Evolutionary conservation across 1,140 invertebrate genomes (phyloP).

Genomic region (Myzus persicae): DNA sequence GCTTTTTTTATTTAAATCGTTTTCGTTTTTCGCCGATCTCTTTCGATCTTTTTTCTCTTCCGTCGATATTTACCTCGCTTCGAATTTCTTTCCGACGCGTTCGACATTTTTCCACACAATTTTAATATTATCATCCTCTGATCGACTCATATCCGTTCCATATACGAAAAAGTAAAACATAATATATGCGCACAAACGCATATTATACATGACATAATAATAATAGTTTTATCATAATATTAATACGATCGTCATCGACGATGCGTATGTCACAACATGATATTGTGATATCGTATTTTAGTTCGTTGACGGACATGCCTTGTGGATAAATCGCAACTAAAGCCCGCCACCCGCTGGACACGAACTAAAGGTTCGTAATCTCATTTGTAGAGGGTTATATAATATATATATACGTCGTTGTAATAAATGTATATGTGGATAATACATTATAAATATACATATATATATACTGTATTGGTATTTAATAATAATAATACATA

Average conservation of each 20-base stretch:
- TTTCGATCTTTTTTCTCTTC: background rate
- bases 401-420: background rate
- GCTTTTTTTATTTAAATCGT: background rate
- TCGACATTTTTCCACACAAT: background rate
- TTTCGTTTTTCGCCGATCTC: background rate
- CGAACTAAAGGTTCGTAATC: slow-evolving; percentile 43
- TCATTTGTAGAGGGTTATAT: background rate
- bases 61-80: background rate
- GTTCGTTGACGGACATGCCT: background rate
- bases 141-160: background rate
- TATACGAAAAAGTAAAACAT: background rate
- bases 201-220: background rate
- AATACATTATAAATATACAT: background rate
- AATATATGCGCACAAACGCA: background rate
- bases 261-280: background rate
- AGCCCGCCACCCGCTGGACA: background rate
- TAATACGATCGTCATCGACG: background rate
- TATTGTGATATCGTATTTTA: background rate
- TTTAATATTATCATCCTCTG: background rate
- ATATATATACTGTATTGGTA: too few relatives aligned
- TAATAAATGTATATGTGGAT: background rate
- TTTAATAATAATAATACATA: background rate
- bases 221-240: background rate
- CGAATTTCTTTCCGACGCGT: background rate
- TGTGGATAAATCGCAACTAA: slow-evolving; percentile 17